These are phyloP conservation scores for Micronycteris hirsuta DNA, from an alignment of 2,113 vertebrate species.

Conservation along the genomic window DNA sequence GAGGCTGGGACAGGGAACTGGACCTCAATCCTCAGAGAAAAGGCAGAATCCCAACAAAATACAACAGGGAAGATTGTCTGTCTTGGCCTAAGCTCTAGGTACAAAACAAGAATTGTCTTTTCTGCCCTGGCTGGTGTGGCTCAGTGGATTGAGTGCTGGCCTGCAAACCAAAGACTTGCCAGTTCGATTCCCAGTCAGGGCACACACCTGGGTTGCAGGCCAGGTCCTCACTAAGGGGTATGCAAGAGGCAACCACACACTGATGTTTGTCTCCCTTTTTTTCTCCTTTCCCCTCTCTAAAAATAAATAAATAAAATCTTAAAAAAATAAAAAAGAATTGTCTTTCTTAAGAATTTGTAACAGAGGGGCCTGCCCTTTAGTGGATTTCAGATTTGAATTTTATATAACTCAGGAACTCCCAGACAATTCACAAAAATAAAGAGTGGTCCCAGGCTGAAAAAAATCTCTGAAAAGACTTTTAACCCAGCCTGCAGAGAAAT, in stretches of 20 bases:
- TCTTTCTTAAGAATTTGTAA: background rate
- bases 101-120: background rate
- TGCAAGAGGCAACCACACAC: too few relatives aligned
- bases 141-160: too few relatives aligned
- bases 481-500: background rate
- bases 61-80: background rate
- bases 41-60: background rate
- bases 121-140: too few relatives aligned
- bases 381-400: background rate
- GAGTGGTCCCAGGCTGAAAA: background rate
- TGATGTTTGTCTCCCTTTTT: too few relatives aligned
- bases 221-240: too few relatives aligned
- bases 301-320: too few relatives aligned
- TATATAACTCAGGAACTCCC: background rate
- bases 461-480: background rate
- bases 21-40: background rate
- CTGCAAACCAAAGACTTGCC: too few relatives aligned
- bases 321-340: background rate
- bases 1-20: background rate
- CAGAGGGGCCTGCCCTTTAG: background rate
- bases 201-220: too few relatives aligned
- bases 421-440: background rate
- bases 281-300: too few relatives aligned
- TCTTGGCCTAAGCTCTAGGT: background rate
- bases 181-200: too few relatives aligned